Evolutionary conservation across 2,113 vertebrate genomes (phyloP).

Genomic region (Alces alces): DNA sequence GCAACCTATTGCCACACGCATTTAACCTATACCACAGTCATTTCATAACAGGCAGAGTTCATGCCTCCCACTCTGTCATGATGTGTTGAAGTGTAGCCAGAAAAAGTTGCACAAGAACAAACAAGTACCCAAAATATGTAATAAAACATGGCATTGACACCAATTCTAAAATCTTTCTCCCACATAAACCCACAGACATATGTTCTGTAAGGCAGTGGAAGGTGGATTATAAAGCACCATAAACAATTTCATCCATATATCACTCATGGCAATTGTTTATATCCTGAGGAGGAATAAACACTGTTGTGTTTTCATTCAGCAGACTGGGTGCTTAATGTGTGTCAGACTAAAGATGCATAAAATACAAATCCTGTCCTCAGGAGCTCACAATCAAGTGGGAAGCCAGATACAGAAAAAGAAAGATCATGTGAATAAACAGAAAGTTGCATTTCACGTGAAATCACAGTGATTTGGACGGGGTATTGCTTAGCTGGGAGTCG

Average conservation of each 20-base stretch:
- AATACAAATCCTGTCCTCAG: background rate
- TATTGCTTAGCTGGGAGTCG: background rate
- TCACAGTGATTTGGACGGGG: background rate
- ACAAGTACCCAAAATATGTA: background rate
- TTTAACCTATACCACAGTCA: constrained; percentile 20
- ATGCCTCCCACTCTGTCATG: background rate
- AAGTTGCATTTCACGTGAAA: background rate
- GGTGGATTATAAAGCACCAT: background rate
- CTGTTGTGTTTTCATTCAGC: background rate
- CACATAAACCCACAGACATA: background rate
- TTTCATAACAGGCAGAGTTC: constrained; percentile 21
- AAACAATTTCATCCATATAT: background rate
- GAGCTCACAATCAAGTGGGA: background rate
- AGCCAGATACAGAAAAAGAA: background rate
- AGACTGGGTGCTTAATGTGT: background rate
- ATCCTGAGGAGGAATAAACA: background rate
- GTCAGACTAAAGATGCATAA: background rate
- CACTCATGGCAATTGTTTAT: background rate
- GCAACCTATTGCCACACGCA: background rate
- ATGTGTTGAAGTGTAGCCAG: background rate
- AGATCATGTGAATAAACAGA: background rate
- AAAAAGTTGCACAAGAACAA: constrained; percentile 1
- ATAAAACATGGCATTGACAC: background rate
- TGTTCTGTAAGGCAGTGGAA: background rate
- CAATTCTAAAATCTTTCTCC: background rate